These are phyloP conservation scores for Agonopterix subpropinquella DNA, from an alignment of 2,888 invertebrate species.

Conservation along the genomic window DNA sequence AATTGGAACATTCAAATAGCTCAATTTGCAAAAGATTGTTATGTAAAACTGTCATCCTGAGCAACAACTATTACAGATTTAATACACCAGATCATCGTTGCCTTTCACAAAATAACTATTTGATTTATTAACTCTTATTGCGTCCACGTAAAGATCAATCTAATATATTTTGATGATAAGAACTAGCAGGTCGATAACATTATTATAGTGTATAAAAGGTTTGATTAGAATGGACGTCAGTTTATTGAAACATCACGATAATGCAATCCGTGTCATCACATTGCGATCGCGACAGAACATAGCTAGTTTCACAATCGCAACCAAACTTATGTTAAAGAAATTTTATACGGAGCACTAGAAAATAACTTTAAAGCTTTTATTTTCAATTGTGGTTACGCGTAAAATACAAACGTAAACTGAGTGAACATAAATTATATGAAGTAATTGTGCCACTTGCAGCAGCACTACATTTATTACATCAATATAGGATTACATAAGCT, in stretches of 20 bases:
- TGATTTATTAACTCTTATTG: conserved; percentile 1
- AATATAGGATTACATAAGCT: conserved; percentile 5
- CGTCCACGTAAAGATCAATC: conserved; percentile 4
- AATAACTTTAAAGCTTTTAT: too few species aligned
- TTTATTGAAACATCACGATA: conserved; percentile 21
- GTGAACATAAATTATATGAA: not conserved
- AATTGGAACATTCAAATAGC: not conserved
- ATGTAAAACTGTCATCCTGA: conserved; percentile 12
- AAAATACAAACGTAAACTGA: not conserved
- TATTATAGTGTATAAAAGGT: conserved; percentile 3
- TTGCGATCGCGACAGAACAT: not conserved
- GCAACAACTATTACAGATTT: conserved; percentile 10
- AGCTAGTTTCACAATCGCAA: not conserved
- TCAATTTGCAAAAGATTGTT: conserved; percentile 5
- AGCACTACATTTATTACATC: not conserved
- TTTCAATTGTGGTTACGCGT: too few species aligned
- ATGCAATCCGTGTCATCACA: conserved; percentile 27
- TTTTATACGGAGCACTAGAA: not conserved
- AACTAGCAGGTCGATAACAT: not conserved
- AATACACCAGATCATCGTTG: conserved; percentile 4
- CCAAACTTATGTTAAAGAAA: not conserved
- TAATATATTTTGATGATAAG: not conserved
- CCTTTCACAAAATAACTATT: conserved; percentile 7
- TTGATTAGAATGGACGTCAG: conserved; percentile 7
- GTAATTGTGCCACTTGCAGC: not conserved